Conservation (phyloP, 2,888 invertebrate species). For the Phorcus lineatus region DNA sequence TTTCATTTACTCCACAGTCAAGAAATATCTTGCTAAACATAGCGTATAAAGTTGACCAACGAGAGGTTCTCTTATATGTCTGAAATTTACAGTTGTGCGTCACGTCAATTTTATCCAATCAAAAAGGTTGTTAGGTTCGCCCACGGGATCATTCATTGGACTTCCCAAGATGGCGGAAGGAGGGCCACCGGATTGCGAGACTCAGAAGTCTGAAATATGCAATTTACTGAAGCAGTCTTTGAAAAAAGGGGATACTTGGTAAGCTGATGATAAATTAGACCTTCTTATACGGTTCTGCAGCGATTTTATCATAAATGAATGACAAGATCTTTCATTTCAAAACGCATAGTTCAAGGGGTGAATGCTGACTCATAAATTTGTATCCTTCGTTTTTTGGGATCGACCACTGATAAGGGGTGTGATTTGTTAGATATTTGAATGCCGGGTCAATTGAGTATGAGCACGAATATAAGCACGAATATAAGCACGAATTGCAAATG, state of each 20-base stretch:
- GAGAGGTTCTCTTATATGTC: background rate
- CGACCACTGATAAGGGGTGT: too few relatives aligned
- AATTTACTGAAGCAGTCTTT: conserved; percentile 65
- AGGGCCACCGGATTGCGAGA: conserved; percentile 68
- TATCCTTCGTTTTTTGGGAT: background rate
- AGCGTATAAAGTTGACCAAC: background rate
- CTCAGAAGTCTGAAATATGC: conserved; percentile 70
- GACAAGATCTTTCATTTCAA: background rate
- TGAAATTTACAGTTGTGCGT: background rate
- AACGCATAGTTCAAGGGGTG: background rate
- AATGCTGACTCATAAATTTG: conserved; percentile 11
- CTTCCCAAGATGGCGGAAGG: conserved; percentile 66
- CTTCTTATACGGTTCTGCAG: too few relatives aligned
- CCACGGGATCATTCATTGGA: conserved; percentile 2
- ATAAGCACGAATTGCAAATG: too few relatives aligned
- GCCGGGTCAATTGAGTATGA: too few relatives aligned
- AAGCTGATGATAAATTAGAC: conserved; percentile 31
- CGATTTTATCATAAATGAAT: too few relatives aligned
- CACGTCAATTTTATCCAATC: background rate
- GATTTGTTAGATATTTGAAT: too few relatives aligned
- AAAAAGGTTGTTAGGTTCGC: background rate
- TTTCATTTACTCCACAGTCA: background rate
- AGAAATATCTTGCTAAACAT: conserved; percentile 6
- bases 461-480: too few relatives aligned
- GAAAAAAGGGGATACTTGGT: conserved; percentile 74